Evolutionary conservation across 1,140 invertebrate species (phyloP).

Genomic region (Uloborus diversus): DNA sequence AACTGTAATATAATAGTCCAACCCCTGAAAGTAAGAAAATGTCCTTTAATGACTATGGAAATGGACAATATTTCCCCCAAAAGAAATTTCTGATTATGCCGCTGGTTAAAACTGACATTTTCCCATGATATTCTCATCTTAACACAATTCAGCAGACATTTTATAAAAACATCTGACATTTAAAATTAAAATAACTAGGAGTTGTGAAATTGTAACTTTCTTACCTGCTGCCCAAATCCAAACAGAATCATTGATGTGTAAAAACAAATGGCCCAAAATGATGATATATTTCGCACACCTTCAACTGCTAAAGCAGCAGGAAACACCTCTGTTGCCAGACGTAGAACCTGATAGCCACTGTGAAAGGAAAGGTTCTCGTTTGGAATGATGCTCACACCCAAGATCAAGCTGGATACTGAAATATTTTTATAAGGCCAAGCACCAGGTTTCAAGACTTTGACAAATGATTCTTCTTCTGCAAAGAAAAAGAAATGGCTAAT

Average conservation of each 20-base stretch:
- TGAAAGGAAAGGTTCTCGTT: constrained; percentile 1
- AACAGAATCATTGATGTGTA: constrained; percentile 86
- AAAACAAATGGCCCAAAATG: constrained; percentile 87
- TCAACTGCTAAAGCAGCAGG: constrained; percentile 81
- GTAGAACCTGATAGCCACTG: constrained; percentile 72
- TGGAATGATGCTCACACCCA: constrained; percentile 54
- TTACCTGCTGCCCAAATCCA: constrained; percentile 82
- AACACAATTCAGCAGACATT: too few relatives aligned
- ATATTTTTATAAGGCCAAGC: constrained; percentile 62
- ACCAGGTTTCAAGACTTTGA: constrained; percentile 73
- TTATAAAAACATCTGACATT: too few relatives aligned
- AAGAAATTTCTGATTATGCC: too few relatives aligned
- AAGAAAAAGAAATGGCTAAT: too few relatives aligned
- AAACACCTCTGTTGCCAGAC: constrained; percentile 84
- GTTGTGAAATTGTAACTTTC: too few relatives aligned
- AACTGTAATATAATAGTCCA: too few relatives aligned
- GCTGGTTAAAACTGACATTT: too few relatives aligned
- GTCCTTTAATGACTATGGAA: too few relatives aligned
- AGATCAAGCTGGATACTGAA: constrained; percentile 48
- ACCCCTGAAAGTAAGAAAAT: too few relatives aligned
- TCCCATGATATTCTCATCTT: too few relatives aligned
- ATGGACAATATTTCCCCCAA: too few relatives aligned
- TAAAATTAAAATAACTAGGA: too few relatives aligned
- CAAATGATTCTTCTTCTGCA: constrained; percentile 78
- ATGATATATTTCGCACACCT: constrained; percentile 73